Evolutionary conservation across 2,797 vertebrate species (phyloP).

Genomic region (Carduelis carduelis): DNA sequence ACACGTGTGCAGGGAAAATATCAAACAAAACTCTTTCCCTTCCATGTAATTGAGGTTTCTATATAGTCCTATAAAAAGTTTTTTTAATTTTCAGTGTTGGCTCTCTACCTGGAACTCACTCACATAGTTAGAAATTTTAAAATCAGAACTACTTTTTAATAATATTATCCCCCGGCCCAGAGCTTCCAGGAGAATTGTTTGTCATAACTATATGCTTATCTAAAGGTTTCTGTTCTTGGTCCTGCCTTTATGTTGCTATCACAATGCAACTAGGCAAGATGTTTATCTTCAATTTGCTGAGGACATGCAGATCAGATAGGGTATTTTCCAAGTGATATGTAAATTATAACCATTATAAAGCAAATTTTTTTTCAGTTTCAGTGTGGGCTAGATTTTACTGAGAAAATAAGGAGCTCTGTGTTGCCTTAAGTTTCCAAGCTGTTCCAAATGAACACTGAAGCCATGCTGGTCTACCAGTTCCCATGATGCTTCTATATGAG

Average conservation of each 20-base stretch:
- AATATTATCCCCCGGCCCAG: not conserved
- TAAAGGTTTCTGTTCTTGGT: not conserved
- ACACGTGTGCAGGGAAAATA: not conserved
- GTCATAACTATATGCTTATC: not conserved
- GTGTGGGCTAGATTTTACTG: not conserved
- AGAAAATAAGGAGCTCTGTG: not conserved
- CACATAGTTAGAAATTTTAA: not conserved
- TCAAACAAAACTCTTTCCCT: not conserved
- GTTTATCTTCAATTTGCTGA: not conserved
- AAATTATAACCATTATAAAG: not conserved
- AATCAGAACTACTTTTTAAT: not conserved
- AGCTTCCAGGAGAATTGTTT: not conserved
- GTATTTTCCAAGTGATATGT: not conserved
- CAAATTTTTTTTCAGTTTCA: not conserved
- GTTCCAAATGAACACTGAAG: not conserved
- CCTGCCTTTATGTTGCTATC: not conserved
- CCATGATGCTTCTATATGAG: not conserved
- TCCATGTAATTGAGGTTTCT: not conserved
- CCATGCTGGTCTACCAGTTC: not conserved
- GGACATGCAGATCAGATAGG: not conserved
- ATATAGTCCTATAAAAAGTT: rapidly evolving
- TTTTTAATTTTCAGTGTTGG: not conserved
- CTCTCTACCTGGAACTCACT: not conserved
- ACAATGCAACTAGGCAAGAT: not conserved
- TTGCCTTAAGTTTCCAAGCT: not conserved